Conservation (phyloP, 2,888 invertebrate species). For the Lasius fuliginosus region DNA sequence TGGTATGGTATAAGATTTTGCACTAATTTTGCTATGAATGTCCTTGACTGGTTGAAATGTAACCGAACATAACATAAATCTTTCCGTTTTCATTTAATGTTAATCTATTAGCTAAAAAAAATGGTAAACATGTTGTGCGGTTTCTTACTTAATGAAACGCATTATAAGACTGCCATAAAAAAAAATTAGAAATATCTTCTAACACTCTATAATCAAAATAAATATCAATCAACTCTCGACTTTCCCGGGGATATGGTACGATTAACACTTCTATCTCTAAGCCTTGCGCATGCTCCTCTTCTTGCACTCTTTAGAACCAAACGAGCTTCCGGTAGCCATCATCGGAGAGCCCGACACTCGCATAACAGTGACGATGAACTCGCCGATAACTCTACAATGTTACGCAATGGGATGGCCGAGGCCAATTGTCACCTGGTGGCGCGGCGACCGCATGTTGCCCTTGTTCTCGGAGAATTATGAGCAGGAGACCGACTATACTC, state of each 20-base stretch:
- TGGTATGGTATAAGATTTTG: conserved; percentile 4
- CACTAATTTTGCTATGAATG: conserved; percentile 19
- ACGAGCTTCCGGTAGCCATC: conserved; percentile 88
- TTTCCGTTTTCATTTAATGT: conserved; percentile 5
- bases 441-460: conserved; percentile 92
- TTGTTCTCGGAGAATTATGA: conserved; percentile 90
- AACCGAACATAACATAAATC: conserved; percentile 3
- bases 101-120: not conserved
- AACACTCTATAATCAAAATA: not conserved
- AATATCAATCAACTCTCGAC: not conserved
- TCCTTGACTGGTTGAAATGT: not conserved
- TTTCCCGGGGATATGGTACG: conserved; percentile 38
- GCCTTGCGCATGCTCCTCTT: conserved; percentile 64
- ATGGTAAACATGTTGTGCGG: not conserved
- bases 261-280: conserved; percentile 53
- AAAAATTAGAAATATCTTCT: not conserved
- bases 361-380: conserved; percentile 91
- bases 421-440: conserved; percentile 95
- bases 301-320: conserved; percentile 88
- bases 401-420: conserved; percentile 94
- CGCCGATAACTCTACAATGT: conserved; percentile 91
- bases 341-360: conserved; percentile 90
- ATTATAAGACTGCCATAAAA: not conserved
- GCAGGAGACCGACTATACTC: conserved; percentile 91
- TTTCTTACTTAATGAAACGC: not conserved